These are phyloP conservation scores for Ennomos fuscantarius DNA, from an alignment of 2,888 invertebrate genomes.

Conservation along the genomic window DNA sequence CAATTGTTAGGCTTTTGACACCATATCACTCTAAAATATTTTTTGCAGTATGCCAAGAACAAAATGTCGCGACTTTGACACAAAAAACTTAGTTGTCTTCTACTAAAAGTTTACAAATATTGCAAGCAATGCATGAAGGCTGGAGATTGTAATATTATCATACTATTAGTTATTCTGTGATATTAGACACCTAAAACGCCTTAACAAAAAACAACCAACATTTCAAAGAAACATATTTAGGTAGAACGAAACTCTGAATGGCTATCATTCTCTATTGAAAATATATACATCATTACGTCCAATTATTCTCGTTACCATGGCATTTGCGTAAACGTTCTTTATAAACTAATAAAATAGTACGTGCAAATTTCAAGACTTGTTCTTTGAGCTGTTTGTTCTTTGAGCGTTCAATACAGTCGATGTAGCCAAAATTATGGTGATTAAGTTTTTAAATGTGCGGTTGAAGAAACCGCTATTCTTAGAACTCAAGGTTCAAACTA, in stretches of 20 bases:
- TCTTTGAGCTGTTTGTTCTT: neutral
- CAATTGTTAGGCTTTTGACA: too few relatives aligned
- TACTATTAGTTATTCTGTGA: too few relatives aligned
- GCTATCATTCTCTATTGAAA: too few relatives aligned
- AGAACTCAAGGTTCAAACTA: constrained; percentile 31
- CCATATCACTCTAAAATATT: too few relatives aligned
- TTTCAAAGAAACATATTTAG: too few relatives aligned
- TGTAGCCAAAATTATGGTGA: constrained; percentile 29
- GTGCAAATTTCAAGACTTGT: neutral
- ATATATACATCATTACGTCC: neutral
- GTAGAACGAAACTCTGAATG: too few relatives aligned
- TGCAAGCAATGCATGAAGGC: too few relatives aligned
- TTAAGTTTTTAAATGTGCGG: constrained; percentile 23
- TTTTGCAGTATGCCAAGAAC: constrained; percentile 12
- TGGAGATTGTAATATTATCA: too few relatives aligned
- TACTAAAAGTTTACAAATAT: too few relatives aligned
- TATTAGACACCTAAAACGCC: too few relatives aligned
- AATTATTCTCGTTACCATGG: constrained; percentile 1
- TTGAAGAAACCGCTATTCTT: constrained; percentile 32
- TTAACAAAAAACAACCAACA: too few relatives aligned
- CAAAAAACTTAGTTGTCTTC: neutral
- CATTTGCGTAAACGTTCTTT: constrained; percentile 4
- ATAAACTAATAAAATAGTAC: neutral
- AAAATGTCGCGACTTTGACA: constrained; percentile 2
- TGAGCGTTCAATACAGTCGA: constrained; percentile 4